These are phyloP conservation scores for Pherbina coryleti DNA, from an alignment of 2,888 invertebrate species.

Conservation along the genomic window DNA sequence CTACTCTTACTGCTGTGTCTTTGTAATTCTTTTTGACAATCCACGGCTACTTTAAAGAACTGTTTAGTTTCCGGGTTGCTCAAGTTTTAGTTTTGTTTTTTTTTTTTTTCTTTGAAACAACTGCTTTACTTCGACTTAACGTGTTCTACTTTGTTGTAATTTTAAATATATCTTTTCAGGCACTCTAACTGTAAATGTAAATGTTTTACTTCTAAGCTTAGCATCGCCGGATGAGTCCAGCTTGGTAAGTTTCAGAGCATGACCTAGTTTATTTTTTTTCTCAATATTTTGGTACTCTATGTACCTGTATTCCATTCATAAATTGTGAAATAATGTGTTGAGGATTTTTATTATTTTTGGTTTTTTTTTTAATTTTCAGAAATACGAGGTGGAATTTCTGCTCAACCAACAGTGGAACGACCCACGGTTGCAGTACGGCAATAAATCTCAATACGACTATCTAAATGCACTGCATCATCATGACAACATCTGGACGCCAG, in stretches of 20 bases:
- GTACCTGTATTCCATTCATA: neutral
- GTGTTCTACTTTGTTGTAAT: slow-evolving; percentile 7
- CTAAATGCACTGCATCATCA: slow-evolving; percentile 94
- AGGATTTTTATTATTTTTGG: too few relatives aligned
- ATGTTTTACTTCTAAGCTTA: slow-evolving; percentile 91
- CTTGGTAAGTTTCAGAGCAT: slow-evolving; percentile 79
- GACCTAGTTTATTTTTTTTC: neutral
- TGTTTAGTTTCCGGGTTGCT: neutral
- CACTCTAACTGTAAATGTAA: slow-evolving; percentile 92
- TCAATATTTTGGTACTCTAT: neutral
- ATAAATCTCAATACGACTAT: slow-evolving; percentile 88
- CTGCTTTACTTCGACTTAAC: neutral
- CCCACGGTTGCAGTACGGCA: slow-evolving; percentile 88
- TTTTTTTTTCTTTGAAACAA: neutral
- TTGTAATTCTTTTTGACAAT: slow-evolving; percentile 27
- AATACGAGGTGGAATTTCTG: slow-evolving; percentile 96
- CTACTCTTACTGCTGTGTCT: neutral
- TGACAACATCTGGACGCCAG: slow-evolving; percentile 92
- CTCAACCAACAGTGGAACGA: slow-evolving; percentile 95
- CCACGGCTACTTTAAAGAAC: too few relatives aligned
- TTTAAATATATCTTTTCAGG: slow-evolving; percentile 72
- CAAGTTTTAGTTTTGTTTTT: neutral
- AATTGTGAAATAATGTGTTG: neutral
- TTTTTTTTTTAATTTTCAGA: slow-evolving; percentile 72
- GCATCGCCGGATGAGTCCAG: slow-evolving; percentile 97